A percentile compares a stretch with the other conserved stretches of the same genome.
Conservation (phyloP, 2,797 vertebrate genomes). For the Mus spretus region DNA sequence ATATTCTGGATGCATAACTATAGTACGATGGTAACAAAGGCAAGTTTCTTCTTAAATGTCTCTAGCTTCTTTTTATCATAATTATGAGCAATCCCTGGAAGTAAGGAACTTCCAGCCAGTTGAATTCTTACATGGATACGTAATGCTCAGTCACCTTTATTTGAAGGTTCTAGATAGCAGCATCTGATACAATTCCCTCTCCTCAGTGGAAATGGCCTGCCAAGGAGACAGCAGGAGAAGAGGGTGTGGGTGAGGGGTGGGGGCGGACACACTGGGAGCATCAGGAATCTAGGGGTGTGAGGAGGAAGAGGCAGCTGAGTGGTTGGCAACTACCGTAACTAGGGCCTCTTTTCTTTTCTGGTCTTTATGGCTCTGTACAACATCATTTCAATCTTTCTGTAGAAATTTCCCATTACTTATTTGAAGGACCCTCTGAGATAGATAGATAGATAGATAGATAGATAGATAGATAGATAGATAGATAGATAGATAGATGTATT, state of each 20-base stretch:
- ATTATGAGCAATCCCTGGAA: not conserved
- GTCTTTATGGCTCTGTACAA: not conserved
- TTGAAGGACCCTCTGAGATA: not conserved
- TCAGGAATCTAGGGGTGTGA: not conserved
- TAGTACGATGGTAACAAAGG: not conserved
- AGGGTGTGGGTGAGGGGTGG: too few species aligned
- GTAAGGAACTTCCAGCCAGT: not conserved
- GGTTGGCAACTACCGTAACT: not conserved
- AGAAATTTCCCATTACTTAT: slow-evolving; percentile 36
- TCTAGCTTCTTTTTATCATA: not conserved
- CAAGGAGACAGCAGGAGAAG: not conserved
- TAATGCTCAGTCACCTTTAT: not conserved
- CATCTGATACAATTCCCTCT: not conserved
- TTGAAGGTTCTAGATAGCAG: not conserved
- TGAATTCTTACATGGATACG: not conserved
- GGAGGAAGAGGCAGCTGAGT: not conserved
- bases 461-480: not conserved
- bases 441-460: not conserved
- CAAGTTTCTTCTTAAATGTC: not conserved
- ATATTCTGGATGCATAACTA: not conserved
- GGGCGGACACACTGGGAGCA: not conserved
- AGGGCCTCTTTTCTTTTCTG: slow-evolving; percentile 5
- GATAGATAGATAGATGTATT: not conserved
- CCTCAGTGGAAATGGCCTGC: not conserved
- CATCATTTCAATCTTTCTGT: not conserved